A percentile compares a stretch with the other conserved stretches of the same genome.
phyloP scores from a whole-genome alignment of 2,888 invertebrate genomes.

The Euzophera pinguis region DNA sequence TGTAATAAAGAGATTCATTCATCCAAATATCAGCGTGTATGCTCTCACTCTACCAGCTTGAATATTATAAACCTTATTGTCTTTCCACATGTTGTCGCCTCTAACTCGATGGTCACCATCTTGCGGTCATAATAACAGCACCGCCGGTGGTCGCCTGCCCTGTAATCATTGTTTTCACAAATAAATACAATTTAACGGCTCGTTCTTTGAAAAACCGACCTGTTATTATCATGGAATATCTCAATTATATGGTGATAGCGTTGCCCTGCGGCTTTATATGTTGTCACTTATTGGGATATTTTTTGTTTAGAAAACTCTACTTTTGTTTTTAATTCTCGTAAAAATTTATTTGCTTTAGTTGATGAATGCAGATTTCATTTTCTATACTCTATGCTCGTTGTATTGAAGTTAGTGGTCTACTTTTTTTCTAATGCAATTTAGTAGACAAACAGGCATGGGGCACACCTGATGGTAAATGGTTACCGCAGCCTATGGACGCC shows the following conservation, averaged over 20 bases:
- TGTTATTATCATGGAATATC: conserved; percentile 11
- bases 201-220: conserved; percentile 20
- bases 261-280: not conserved
- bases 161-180: conserved; percentile 36
- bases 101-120: not conserved
- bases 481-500: too few relatives aligned
- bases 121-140: conserved; percentile 4
- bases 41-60: not conserved
- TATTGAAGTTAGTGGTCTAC: too few relatives aligned
- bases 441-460: too few relatives aligned
- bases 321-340: not conserved
- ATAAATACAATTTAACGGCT: conserved; percentile 26
- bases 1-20: too few relatives aligned
- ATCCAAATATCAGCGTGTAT: too few relatives aligned
- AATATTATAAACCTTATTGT: not conserved
- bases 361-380: too few relatives aligned
- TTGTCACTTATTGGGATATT: not conserved
- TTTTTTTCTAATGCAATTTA: too few relatives aligned
- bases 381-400: too few relatives aligned
- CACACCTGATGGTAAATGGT: too few relatives aligned
- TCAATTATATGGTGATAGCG: conserved; percentile 10
- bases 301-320: not conserved
- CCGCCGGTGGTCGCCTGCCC: conserved; percentile 14
- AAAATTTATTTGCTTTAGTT: too few relatives aligned
- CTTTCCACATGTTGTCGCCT: conserved; percentile 8